phyloP scores from a whole-genome alignment of 2,888 invertebrate species.

The Gari tellinella region DNA sequence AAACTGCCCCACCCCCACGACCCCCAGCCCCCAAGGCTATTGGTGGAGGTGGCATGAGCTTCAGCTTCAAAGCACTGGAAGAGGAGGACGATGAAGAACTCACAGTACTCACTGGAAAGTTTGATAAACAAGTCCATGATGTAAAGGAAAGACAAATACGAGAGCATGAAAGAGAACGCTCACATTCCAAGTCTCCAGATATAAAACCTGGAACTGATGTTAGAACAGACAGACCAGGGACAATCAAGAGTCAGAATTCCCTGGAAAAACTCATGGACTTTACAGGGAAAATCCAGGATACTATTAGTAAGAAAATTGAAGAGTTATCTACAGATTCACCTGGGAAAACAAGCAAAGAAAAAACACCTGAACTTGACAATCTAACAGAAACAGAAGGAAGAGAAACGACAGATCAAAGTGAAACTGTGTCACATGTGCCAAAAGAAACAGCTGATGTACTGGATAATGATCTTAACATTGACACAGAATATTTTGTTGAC shows the following conservation, averaged over 20 bases:
- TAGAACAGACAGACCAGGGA: constrained; percentile 24
- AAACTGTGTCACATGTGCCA: not conserved
- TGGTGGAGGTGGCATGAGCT: constrained; percentile 64
- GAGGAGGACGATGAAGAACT: constrained; percentile 77
- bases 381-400: not conserved
- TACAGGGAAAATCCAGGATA: constrained; percentile 63
- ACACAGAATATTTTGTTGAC: constrained; percentile 46
- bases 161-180: constrained; percentile 25
- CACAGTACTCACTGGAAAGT: constrained; percentile 70
- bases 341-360: constrained; percentile 2
- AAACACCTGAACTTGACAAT: not conserved
- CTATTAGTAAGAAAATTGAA: constrained; percentile 72
- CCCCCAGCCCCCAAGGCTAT: constrained; percentile 32
- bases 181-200: constrained; percentile 32
- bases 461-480: constrained; percentile 28
- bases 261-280: constrained; percentile 65
- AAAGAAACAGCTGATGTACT: not conserved
- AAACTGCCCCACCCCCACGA: constrained; percentile 38
- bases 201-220: not conserved
- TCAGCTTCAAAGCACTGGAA: constrained; percentile 75
- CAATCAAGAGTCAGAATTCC: constrained; percentile 55
- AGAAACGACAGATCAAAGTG: not conserved
- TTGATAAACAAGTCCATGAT: constrained; percentile 64
- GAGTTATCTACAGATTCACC: constrained; percentile 58
- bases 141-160: constrained; percentile 39